Evolutionary conservation across 2,113 vertebrate species (phyloP), one percentile per base, ranked within the genome.

Genomic region (Anser cygnoides): DNA sequence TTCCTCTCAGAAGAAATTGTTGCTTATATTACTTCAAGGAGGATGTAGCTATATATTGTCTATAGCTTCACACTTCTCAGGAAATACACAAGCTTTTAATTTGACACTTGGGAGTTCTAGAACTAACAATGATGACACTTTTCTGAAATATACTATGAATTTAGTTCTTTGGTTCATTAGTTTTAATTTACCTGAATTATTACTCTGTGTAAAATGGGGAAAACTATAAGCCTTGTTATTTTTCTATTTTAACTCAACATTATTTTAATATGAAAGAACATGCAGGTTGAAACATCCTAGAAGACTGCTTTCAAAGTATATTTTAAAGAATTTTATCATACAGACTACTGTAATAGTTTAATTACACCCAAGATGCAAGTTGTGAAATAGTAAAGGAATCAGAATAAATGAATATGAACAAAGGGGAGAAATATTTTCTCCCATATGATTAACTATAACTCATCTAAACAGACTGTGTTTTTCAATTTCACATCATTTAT

Each of bases 111-210:
- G 22, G n/a, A 83, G 26, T 90, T 80, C 44, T 65, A 63, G 58
- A 68, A 84, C 89, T 90, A 96, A 84, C 44, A 96, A 26, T 37
- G 29, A 94, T 83, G 5, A 43, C 10, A 18, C 29, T 86, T 83
- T 62, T 4, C 6, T 80, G n/a, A 88, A 94, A 67, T 92, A 92
- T 68, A 31, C 58, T 20, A 50, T 55, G 1, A 84, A 88, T 84
- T 95, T 92, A 94, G 18, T 49, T 22, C 10, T 78, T 76, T 43
- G 6, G n/a, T 77, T 90, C 28, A 82, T 82, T 94, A 88, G 50
- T 79, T 89, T 84, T 87, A 84, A 73, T 94, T 67, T 76, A 74
- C 58, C 67, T 94, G 59, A 94, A 77, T 97, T 90, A 93, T 80
- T 94, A 10, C 16, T 84, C 58, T 39, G 11, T 52, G 20, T 6